Evolutionary conservation across 2,113 vertebrate genomes (phyloP).

Genomic region (Calyptommatus sinebrachiatus): DNA sequence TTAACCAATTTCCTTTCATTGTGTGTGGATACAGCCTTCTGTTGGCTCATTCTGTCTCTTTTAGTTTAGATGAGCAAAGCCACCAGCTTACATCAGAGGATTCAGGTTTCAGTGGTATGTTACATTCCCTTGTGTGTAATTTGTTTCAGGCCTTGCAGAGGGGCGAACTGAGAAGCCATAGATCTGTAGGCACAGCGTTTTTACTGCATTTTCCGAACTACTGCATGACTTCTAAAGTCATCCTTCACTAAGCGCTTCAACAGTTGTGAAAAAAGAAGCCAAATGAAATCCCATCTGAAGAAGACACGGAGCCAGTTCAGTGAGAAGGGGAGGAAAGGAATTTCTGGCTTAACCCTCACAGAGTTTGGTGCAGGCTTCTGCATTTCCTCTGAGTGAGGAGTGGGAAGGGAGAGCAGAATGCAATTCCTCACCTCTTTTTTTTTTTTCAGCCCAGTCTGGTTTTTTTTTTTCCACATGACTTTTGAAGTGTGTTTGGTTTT

Average conservation of each 20-base stretch:
- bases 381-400: background rate
- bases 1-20: too few relatives aligned
- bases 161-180: constrained; percentile 43
- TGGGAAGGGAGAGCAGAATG: background rate
- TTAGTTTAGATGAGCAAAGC: constrained; percentile 61
- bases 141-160: constrained; percentile 58
- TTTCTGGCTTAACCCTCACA: constrained; percentile 66
- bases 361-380: constrained; percentile 53
- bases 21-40: too few relatives aligned
- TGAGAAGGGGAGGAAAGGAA: constrained; percentile 40
- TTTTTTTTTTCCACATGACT: background rate
- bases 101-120: constrained; percentile 56
- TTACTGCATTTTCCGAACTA: constrained; percentile 71
- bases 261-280: constrained; percentile 64
- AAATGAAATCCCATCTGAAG: constrained; percentile 70
- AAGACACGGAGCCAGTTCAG: constrained; percentile 64
- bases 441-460: background rate
- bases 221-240: constrained; percentile 59
- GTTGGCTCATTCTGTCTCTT: constrained; percentile 29
- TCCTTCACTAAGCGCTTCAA: constrained; percentile 67
- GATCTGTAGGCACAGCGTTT: constrained; percentile 59
- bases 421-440: background rate
- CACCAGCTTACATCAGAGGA: constrained; percentile 49
- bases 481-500: background rate
- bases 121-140: constrained; percentile 61